Percentiles rank a stretch among this genome's conserved stretches.
phyloP scores from a whole-genome alignment of 2,797 vertebrate genomes.

The Chrosomus eos region DNA sequence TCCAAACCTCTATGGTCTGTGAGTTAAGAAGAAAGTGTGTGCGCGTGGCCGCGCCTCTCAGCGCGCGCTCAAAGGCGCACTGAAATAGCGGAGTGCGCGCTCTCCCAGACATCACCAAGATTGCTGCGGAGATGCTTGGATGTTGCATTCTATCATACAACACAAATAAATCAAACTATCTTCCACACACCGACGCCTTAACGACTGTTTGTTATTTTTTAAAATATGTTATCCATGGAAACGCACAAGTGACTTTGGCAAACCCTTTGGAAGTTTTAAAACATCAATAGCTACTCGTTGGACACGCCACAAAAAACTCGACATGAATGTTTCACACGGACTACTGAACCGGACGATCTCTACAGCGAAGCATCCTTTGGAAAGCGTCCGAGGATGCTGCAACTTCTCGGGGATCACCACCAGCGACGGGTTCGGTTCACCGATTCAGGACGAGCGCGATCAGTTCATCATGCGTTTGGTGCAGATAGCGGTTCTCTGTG shows the following conservation, averaged over 20 bases:
- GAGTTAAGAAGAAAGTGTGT: conserved; percentile 12
- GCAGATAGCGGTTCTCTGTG: conserved; percentile 67
- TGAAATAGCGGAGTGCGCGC: conserved; percentile 16
- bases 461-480: conserved; percentile 61
- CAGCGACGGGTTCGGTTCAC: conserved; percentile 46
- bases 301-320: background rate
- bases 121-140: background rate
- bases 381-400: conserved; percentile 57
- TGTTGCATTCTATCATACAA: background rate
- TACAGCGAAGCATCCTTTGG: conserved; percentile 31
- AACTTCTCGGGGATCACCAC: conserved; percentile 51
- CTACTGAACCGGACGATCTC: conserved; percentile 52
- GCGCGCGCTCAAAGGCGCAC: conserved; percentile 7
- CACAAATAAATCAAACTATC: background rate
- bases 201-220: background rate
- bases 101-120: conserved; percentile 14
- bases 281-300: background rate
- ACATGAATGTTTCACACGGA: conserved; percentile 52
- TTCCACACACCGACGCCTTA: background rate
- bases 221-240: background rate
- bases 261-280: conserved; percentile 15
- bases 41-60: conserved; percentile 17
- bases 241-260: conserved; percentile 30
- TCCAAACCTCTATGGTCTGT: background rate
- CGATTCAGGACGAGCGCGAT: conserved; percentile 56